Percentiles rank a stretch among this genome's conserved stretches.
phyloP scores from a whole-genome alignment of 2,113 vertebrate genomes.

The Circaetus cinerascens region DNA sequence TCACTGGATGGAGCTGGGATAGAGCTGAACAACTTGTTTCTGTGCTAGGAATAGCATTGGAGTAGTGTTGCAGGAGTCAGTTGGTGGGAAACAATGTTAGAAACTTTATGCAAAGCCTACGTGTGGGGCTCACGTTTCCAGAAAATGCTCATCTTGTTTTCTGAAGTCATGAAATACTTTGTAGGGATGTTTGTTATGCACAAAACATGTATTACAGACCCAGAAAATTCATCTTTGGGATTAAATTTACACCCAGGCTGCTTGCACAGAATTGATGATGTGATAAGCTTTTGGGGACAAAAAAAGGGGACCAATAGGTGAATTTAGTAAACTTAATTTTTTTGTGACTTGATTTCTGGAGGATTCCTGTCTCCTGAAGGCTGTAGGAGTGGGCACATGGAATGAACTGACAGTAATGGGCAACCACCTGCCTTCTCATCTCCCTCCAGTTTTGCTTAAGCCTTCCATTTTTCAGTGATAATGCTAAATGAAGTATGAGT shows the following conservation, averaged over 20 bases:
- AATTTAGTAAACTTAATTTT: not conserved
- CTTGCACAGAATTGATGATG: not conserved
- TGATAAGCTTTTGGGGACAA: not conserved
- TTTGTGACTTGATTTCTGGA: not conserved
- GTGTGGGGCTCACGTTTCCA: accelerated
- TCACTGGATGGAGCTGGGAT: not conserved
- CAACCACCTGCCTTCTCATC: not conserved
- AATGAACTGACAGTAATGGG: not conserved
- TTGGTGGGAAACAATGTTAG: not conserved
- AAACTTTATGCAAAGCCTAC: not conserved
- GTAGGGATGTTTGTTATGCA: not conserved
- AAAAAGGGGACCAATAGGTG: not conserved
- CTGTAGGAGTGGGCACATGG: not conserved
- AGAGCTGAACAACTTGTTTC: not conserved
- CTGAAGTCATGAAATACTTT: not conserved
- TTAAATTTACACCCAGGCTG: not conserved
- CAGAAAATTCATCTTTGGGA: not conserved
- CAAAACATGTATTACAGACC: not conserved
- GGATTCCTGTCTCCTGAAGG: not conserved
- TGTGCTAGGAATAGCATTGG: not conserved
- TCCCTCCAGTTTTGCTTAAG: not conserved
- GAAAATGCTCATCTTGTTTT: not conserved
- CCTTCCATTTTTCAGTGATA: not conserved
- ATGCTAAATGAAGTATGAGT: not conserved
- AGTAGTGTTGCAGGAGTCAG: not conserved